Evolutionary conservation across 2,113 vertebrate species (phyloP), one percentile per base, ranked within the genome.

Genomic region (Cyphomyrus discorhynchus): DNA sequence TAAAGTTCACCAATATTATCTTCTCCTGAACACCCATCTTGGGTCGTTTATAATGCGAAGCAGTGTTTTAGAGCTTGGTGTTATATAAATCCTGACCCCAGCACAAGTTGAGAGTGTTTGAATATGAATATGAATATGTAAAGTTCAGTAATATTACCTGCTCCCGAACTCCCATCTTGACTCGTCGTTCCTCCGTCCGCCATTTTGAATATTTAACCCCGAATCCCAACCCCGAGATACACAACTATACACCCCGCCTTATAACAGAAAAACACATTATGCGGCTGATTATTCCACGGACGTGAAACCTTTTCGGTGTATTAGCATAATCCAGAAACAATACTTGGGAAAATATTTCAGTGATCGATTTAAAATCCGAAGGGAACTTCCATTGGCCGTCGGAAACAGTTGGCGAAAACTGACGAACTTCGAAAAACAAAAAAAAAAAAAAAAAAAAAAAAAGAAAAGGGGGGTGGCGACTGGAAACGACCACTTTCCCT

Each of bases 51-150:
- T 19, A 19, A 39, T 19, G 35, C 35, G 74, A 19, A 11, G 35
- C 35, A 17, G n/a, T 31, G 3, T 31, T 31, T 13, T n/a, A 7
- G 13, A 17, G 5, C 31, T 80, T 5, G 6, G 74, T 17, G 35
- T 15, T 15, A 77, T 39, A 77, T 39, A 39, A 77, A 13, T 74
- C 47, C 77, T 88, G 31, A 88, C 86, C 47, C 47, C 4, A 84
- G 47, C 77, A 39, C n/a, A 42, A 52, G 89, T 82, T 80, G 66
- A 85, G 90, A 92, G 94, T 86, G 85, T 96, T 97, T 97, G 96
- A 97, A 97, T 97, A 97, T 97, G 96, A 89, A 88, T 96, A 97
- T 97, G 96, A 97, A 97, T 97, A 97, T 97, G 96, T 97, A 97
- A 97, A 97, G 96, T 95, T 95, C 95, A 92, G 95, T 96, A 96